Evolutionary conservation across 2,113 vertebrate species (phyloP).

Genomic region (Uria aalge): DNA sequence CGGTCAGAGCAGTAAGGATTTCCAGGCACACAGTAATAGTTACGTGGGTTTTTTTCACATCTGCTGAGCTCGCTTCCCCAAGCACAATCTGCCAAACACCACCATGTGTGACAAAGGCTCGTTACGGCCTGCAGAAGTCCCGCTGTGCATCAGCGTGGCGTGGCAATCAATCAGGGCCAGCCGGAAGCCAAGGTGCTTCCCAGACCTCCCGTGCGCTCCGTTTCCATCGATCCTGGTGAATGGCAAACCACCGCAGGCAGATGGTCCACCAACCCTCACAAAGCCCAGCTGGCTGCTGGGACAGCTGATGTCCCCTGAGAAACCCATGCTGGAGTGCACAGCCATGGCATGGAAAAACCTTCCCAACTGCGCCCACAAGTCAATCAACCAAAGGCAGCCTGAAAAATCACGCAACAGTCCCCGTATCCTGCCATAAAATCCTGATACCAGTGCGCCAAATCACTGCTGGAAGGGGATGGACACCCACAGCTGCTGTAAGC

Average conservation of each 20-base stretch:
- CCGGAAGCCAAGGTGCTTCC: neutral
- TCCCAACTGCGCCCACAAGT: neutral
- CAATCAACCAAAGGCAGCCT: neutral
- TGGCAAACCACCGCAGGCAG: fast-evolving
- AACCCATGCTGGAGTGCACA: neutral
- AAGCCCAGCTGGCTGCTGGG: neutral
- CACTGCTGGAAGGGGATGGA: neutral
- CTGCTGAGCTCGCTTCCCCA: neutral
- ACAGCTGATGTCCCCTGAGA: neutral
- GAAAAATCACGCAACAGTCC: neutral
- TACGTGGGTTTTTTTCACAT: neutral
- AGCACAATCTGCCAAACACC: neutral
- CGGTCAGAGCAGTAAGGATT: neutral
- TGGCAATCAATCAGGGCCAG: neutral
- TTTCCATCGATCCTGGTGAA: fast-evolving
- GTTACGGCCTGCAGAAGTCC: fast-evolving
- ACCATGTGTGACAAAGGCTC: neutral
- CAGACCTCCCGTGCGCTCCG: fast-evolving
- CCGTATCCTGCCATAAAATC: fast-evolving
- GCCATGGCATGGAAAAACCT: neutral
- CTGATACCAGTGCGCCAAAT: neutral
- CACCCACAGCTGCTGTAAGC: neutral
- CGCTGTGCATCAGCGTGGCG: fast-evolving
- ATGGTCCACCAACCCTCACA: neutral
- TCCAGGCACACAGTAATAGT: neutral